Evolutionary conservation across 1,140 invertebrate genomes (phyloP).

Genomic region (Ips typographus): DNA sequence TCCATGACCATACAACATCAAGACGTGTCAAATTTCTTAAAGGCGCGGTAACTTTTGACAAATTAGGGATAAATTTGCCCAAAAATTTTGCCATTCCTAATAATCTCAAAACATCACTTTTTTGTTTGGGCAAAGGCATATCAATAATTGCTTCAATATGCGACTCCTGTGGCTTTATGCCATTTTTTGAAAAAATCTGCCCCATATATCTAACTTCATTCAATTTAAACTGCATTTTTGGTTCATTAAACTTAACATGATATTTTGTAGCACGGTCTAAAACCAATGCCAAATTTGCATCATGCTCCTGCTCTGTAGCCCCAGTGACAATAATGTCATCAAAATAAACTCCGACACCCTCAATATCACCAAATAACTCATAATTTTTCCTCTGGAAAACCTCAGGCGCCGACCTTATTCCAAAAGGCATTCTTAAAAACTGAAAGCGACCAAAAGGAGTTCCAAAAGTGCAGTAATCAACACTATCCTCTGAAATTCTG

Average conservation of each 20-base stretch:
- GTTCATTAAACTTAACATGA: not conserved
- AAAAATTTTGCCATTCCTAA: not conserved
- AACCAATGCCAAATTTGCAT: not conserved
- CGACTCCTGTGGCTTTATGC: no score
- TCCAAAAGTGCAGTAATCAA: not conserved
- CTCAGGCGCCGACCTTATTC: not conserved
- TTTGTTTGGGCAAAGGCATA: not conserved
- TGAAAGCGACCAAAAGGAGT: not conserved
- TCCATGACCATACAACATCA: slow-evolving; percentile 6
- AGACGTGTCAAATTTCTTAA: slow-evolving; percentile 12
- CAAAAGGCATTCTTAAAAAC: not conserved
- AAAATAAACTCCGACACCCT: not conserved
- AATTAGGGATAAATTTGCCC: not conserved
- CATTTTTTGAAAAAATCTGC: no score
- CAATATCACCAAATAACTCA: not conserved
- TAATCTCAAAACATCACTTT: no score
- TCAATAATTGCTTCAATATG: not conserved
- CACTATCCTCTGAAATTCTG: not conserved
- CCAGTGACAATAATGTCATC: slow-evolving; percentile 3
- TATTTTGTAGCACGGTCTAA: not conserved
- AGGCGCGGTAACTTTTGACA: not conserved
- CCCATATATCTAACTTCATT: no score
- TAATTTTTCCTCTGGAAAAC: not conserved
- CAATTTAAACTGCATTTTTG: no score
- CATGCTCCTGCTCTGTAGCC: no score